Percentiles rank a stretch among this genome's conserved stretches.
Conservation (phyloP, 2,888 invertebrate species). For the Protula sp. region DNA sequence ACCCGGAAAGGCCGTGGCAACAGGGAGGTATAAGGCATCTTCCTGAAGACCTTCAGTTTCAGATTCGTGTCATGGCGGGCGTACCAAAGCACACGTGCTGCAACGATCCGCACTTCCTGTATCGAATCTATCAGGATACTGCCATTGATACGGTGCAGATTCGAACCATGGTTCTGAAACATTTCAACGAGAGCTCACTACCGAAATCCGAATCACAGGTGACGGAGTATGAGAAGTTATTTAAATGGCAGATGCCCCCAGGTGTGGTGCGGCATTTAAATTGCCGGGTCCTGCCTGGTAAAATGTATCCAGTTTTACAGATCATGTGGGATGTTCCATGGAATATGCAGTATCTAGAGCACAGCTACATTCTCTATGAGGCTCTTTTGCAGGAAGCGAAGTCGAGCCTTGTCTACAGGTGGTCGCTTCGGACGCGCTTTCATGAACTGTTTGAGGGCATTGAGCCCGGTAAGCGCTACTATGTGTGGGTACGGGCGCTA, state of each 20-base stretch:
- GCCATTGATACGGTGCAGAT: conserved; percentile 43
- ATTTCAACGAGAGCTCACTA: too few species aligned
- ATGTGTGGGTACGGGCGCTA: conserved; percentile 34
- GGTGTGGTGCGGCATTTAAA: not conserved
- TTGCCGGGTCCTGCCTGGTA: too few species aligned
- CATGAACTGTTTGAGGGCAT: too few species aligned
- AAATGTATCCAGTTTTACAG: conserved; percentile 10
- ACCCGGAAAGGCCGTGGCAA: conserved; percentile 48
- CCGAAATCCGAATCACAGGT: too few species aligned
- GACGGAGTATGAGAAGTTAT: too few species aligned
- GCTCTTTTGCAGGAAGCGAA: conserved; percentile 34
- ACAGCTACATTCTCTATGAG: conserved; percentile 29
- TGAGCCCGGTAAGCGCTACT: conserved; percentile 19
- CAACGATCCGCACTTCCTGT: conserved; percentile 56
- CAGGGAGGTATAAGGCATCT: conserved; percentile 55
- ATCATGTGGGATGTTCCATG: conserved; percentile 36
- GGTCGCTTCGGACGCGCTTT: too few species aligned
- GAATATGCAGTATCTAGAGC: conserved; percentile 29
- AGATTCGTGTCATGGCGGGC: conserved; percentile 37
- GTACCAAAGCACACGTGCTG: conserved; percentile 56
- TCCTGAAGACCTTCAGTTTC: conserved; percentile 32
- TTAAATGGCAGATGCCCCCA: not conserved
- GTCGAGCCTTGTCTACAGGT: too few species aligned
- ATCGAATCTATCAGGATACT: conserved; percentile 58
- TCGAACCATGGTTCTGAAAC: too few species aligned